Evolutionary conservation across 2,797 vertebrate species (phyloP), one percentile per base, ranked within the genome.

Genomic region (Odontamblyopus rebecca): DNA sequence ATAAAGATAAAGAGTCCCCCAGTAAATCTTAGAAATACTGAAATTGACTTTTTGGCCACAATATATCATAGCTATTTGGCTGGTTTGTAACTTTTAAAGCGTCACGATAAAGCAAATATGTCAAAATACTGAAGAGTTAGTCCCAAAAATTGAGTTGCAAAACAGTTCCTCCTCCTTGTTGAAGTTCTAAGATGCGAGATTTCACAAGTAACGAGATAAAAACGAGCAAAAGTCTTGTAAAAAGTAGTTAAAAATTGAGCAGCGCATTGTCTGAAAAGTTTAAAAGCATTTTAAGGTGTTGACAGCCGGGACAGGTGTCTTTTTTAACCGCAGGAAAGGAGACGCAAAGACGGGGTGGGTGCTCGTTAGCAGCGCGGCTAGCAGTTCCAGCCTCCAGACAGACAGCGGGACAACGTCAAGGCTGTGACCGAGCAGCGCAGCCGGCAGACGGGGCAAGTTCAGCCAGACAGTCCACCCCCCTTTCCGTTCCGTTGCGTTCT

Each of bases 61-160:
- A 87, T 93, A 89, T 78, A 89, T 88, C 93, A 94, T 94, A 79
- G 91, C 90, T 85, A 85, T 86, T 79, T 69, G 70, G 71, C 82
- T 86, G 75, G 54, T 76, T 73, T 68, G 59, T 35, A 65, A 80
- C 86, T 79, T 75, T 66, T 32, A 35, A 26, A 12, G 48, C 41
- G 35, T 81, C 61, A 54, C 56, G 41, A 38, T 50, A 51, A 26
- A 68, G 11, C 72, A 30, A 32, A 50, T 27, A 73, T 15, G 56
- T 70, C 54, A 68, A 13, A 44, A 48, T 27, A 26, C 6, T 11
- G 44, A 62, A 62, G 54, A 7, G 12, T 38, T 38, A 13, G 4
- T 44, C 67, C 16, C n/a, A n/a, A 72, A 66, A 44, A 57, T 38
- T 18, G 19, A 48, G 41, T 67, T 26, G 2, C 63, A 68, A 54